These are phyloP conservation scores for Lonchura striata DNA, from an alignment of 2,113 vertebrate species.

Conservation along the genomic window DNA sequence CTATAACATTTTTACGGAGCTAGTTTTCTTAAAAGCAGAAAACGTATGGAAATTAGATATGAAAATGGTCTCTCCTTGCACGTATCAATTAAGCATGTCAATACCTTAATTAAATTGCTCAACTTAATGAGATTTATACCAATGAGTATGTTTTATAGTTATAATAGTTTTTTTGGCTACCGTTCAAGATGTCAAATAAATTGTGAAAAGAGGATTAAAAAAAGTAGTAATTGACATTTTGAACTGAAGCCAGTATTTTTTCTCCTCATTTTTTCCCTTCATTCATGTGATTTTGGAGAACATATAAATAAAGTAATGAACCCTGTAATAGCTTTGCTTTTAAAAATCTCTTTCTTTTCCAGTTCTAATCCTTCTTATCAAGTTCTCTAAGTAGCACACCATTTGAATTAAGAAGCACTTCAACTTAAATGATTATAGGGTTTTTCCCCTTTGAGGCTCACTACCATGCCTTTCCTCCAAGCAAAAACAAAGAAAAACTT, in stretches of 20 bases:
- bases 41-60: constrained; percentile 90
- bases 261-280: constrained; percentile 53
- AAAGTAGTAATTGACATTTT: constrained; percentile 77
- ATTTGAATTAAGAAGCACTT: constrained; percentile 41
- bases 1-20: constrained; percentile 80
- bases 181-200: constrained; percentile 93
- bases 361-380: constrained; percentile 71
- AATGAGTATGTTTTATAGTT: constrained; percentile 96
- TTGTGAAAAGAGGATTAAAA: constrained; percentile 83
- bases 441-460: background rate
- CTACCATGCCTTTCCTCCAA: background rate
- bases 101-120: constrained; percentile 99
- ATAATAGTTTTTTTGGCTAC: constrained; percentile 99
- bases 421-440: background rate
- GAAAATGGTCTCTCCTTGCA: constrained; percentile 87
- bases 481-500: background rate
- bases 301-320: constrained; percentile 72
- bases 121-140: constrained; percentile 96
- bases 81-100: constrained; percentile 98
- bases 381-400: constrained; percentile 56
- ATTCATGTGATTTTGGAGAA: constrained; percentile 78
- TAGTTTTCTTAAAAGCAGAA: constrained; percentile 76
- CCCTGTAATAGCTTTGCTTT: constrained; percentile 70
- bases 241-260: constrained; percentile 74
- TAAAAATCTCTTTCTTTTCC: constrained; percentile 66